Conservation (phyloP, 1,140 invertebrate genomes). For the Sycophila sp. region DNA sequence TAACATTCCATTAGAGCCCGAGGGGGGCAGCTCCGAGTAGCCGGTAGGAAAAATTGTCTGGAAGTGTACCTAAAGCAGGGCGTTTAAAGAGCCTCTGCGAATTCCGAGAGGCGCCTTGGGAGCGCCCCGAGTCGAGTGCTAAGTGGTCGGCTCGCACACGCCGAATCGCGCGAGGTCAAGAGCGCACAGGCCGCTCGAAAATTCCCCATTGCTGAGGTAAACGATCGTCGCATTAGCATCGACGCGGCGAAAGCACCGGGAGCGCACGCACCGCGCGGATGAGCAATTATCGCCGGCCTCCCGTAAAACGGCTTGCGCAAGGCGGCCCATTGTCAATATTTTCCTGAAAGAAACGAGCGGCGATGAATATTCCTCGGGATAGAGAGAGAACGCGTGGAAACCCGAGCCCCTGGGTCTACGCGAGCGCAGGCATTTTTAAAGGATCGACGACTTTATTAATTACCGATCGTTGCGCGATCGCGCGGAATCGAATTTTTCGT, state of each 20-base stretch:
- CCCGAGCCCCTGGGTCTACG: not conserved
- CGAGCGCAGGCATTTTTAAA: not conserved
- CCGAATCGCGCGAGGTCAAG: not conserved
- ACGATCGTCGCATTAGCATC: not conserved
- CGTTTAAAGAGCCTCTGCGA: not conserved
- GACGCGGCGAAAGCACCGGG: too few species aligned
- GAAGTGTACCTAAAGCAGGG: not conserved
- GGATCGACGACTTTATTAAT: slow-evolving; percentile 10
- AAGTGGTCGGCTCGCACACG: not conserved
- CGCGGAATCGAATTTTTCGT: not conserved
- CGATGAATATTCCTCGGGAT: not conserved
- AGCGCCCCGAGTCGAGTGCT: too few species aligned
- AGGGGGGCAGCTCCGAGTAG: too few species aligned
- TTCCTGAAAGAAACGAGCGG: slow-evolving; percentile 8
- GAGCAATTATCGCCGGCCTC: slow-evolving; percentile 14
- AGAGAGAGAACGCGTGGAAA: not conserved
- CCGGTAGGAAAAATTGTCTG: too few species aligned
- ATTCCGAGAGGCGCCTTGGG: too few species aligned
- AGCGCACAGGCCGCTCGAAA: not conserved
- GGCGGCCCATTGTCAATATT: slow-evolving; percentile 29
- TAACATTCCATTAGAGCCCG: too few species aligned
- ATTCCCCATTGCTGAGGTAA: not conserved
- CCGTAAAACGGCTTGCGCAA: slow-evolving; percentile 20
- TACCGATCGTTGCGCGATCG: not conserved
- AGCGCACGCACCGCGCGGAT: slow-evolving; percentile 34